A percentile compares a stretch with the other conserved stretches of the same genome.
phyloP scores from a whole-genome alignment of 2,888 invertebrate genomes.

The Calephelis perditalis region DNA sequence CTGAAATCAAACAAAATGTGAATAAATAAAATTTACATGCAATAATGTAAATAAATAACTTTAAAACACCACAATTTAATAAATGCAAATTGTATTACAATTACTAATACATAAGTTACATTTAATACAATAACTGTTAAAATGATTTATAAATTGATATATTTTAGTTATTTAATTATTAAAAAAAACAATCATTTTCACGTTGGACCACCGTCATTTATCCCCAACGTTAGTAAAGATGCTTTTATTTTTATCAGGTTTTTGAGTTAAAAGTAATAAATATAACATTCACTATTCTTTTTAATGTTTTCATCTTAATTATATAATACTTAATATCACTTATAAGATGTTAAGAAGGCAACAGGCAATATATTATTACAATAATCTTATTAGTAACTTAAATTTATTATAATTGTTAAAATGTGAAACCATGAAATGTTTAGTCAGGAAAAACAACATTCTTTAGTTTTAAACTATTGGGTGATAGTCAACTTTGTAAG shows the following conservation, averaged over 20 bases:
- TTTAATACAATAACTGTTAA: constrained; percentile 8
- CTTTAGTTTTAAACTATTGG: no score
- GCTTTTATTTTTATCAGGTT: no score
- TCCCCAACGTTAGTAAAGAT: neutral
- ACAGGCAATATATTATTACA: no score
- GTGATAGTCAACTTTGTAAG: no score
- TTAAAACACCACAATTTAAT: constrained; percentile 48
- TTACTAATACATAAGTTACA: constrained; percentile 9
- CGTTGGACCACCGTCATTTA: neutral
- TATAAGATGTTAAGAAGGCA: no score
- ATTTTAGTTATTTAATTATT: neutral
- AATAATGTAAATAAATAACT: constrained; percentile 34
- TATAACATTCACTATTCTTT: constrained; percentile 2
- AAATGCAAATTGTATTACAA: constrained; percentile 51
- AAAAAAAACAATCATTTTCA: neutral
- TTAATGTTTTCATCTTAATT: neutral
- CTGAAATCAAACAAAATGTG: constrained; percentile 56
- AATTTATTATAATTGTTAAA: neutral
- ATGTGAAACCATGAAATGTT: no score
- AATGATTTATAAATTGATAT: constrained; percentile 1
- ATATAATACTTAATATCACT: no score
- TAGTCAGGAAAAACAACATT: no score
- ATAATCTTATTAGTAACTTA: neutral
- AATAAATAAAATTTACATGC: constrained; percentile 29
- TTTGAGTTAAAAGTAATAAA: neutral